Conservation (phyloP, 2,113 vertebrate genomes). For the Oreochromis tanganicae region DNA sequence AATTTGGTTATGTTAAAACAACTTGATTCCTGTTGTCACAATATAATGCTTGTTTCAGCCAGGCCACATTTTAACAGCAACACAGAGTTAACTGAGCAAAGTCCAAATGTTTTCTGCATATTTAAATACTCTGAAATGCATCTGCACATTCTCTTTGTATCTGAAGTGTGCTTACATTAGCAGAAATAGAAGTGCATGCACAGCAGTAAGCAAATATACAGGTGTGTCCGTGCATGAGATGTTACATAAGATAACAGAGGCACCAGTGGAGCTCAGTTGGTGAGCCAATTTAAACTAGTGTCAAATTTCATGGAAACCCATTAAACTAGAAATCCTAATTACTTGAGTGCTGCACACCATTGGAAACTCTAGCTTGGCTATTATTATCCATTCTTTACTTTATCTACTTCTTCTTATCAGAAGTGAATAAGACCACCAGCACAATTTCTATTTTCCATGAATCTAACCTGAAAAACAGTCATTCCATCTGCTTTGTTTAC, state of each 20-base stretch:
- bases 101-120: background rate
- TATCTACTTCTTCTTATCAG: background rate
- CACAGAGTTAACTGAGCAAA: background rate
- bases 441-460: background rate
- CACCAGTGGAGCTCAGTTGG: background rate
- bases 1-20: background rate
- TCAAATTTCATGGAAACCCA: slow-evolving; percentile 12
- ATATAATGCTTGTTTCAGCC: background rate
- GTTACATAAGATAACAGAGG: slow-evolving; percentile 16
- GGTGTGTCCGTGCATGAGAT: slow-evolving; percentile 14
- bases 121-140: background rate
- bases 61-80: background rate
- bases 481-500: background rate
- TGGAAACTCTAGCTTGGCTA: background rate
- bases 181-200: slow-evolving; percentile 4
- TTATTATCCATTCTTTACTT: background rate
- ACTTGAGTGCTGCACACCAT: background rate
- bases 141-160: background rate
- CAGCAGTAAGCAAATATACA: slow-evolving; percentile 28
- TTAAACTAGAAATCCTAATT: background rate
- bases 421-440: background rate
- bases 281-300: background rate
- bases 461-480: background rate
- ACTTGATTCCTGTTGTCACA: background rate
- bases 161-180: slow-evolving; percentile 2